Base-by-base conservation (phyloP, 1,140 invertebrate species). In the Mizuhopecten yessoensis region DNA sequence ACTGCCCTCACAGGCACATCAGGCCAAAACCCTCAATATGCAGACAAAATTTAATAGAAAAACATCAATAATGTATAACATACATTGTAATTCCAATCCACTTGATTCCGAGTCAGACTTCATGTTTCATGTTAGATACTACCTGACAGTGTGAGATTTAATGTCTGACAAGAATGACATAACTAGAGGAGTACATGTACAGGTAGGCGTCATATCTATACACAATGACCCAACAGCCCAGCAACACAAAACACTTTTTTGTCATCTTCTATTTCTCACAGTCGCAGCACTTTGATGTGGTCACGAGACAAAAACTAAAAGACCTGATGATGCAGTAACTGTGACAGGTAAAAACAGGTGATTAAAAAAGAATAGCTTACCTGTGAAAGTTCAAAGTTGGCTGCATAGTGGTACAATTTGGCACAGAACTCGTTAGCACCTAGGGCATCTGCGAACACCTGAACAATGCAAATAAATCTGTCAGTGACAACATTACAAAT, bases 371-470 rank as follows among this genome's bases (percentile, higher is more conserved):
- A 75, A n/a, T 13, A 75, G 36, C 90, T 88, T 87, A 95, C 94
- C 92, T 92, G 90, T 17, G 75, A 36, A 29, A 93, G 75, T 75
- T 93, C 92, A 87, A 93, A 90, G 29, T 90, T 86, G 36, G 92
- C 92, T 49, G 89, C 89, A 91, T 94, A 91, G 45, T 89, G 93
- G 87, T 93, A 92, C 0, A 95, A 89, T 57, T 94, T 93, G 45
- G 94, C 91, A 75, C 91, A 91, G 75, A 92, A 91, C 29, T 11
- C 75, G 36, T 93, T 92, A 29, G 89, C 89, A 11, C 42, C 86
- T 20, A 92, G 86, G 36, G 93, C 93, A 86, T 94, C 93, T 23
- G 86, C 34, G 42, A 95, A 93, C 15, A 95, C 92, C 94, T 95
- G 90, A 0, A 93, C 89, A 23, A 49, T 42, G 34, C 29, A 34